A percentile compares a stretch with the other conserved stretches of the same genome.
These are phyloP conservation scores for Drosophila biarmipes DNA, from an alignment of 1,140 invertebrate species.

Conservation along the genomic window DNA sequence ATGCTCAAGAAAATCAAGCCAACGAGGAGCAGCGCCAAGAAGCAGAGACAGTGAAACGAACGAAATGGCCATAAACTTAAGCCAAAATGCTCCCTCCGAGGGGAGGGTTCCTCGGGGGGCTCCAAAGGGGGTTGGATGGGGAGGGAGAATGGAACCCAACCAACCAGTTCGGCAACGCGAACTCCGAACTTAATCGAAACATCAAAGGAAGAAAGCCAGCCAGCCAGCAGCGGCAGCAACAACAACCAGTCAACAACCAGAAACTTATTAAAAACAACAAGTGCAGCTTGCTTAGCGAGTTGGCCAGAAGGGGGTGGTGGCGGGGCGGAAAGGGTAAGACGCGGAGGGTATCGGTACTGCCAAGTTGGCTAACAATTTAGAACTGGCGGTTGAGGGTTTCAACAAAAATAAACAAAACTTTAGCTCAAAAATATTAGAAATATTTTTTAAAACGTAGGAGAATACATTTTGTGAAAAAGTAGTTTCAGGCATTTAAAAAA, in stretches of 20 bases:
- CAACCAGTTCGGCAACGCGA: conserved; percentile 77
- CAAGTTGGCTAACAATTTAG: neutral
- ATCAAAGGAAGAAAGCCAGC: conserved; percentile 67
- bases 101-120: neutral
- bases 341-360: conserved; percentile 4
- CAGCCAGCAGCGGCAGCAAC: conserved; percentile 7
- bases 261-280: conserved; percentile 84
- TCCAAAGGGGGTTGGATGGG: neutral
- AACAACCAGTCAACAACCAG: conserved; percentile 51
- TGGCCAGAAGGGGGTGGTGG: conserved; percentile 20
- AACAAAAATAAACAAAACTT: no score
- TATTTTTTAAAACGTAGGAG: no score
- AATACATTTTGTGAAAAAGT: no score
- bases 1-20: conserved; percentile 79
- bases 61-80: conserved; percentile 79
- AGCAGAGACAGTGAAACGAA: conserved; percentile 72
- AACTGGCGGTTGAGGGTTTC: neutral
- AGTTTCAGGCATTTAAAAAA: no score
- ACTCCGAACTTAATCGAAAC: conserved; percentile 82
- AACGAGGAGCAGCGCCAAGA: conserved; percentile 50
- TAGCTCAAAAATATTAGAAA: no score
- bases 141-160: conserved; percentile 40
- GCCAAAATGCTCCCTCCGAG: conserved; percentile 58
- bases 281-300: conserved; percentile 61
- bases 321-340: neutral